These are phyloP conservation scores for Hedychridium roseum DNA, from an alignment of 2,888 invertebrate species.

Conservation along the genomic window DNA sequence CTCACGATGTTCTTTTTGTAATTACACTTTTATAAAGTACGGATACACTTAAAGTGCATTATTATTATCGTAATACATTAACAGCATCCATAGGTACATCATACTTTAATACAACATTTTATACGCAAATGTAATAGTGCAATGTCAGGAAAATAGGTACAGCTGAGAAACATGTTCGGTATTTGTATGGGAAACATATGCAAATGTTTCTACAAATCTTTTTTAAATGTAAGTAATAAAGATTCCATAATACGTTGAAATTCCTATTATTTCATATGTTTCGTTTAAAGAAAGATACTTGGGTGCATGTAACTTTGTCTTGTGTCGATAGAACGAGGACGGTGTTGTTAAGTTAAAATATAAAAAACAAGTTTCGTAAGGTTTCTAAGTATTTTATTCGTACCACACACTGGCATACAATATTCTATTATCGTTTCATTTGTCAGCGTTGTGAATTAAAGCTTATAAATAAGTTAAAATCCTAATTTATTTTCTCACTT, in stretches of 20 bases:
- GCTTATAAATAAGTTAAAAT: no score
- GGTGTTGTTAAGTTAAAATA: no score
- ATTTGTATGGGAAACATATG: slow-evolving; percentile 11
- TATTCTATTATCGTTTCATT: no score
- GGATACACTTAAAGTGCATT: slow-evolving; percentile 18
- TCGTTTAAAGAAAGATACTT: no score
- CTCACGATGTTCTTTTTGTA: slow-evolving; percentile 25
- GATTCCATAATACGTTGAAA: slow-evolving; percentile 4
- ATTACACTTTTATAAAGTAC: slow-evolving; percentile 25
- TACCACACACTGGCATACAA: no score
- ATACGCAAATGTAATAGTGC: slow-evolving; percentile 38
- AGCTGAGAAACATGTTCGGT: slow-evolving; percentile 11
- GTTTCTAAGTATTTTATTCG: no score
- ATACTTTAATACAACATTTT: slow-evolving; percentile 40
- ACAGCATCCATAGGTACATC: slow-evolving; percentile 24
- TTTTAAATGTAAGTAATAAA: slow-evolving; percentile 19
- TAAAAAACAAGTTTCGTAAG: no score
- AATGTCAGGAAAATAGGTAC: slow-evolving; percentile 27
- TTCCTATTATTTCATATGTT: no score
- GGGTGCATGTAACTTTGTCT: no score
- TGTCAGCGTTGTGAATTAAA: no score
- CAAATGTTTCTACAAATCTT: slow-evolving; percentile 11
- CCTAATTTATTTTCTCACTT: no score
- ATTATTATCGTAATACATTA: slow-evolving; percentile 13
- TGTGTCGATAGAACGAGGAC: no score